These are phyloP conservation scores for Drosophila suboccidentalis DNA, from an alignment of 2,888 invertebrate genomes.

Conservation along the genomic window DNA sequence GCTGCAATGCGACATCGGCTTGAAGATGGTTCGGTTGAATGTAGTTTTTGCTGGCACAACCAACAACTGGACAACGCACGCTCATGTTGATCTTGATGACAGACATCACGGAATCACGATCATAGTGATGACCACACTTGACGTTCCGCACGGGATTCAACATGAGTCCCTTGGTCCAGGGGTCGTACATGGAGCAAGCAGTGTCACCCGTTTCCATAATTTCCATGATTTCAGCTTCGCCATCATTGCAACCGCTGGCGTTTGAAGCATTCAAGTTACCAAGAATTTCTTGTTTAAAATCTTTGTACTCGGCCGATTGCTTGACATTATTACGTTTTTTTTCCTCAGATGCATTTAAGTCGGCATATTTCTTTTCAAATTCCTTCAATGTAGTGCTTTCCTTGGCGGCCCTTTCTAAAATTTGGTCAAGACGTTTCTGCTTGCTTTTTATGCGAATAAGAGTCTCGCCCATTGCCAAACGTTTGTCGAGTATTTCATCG, in stretches of 20 bases:
- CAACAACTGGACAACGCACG: conserved; percentile 51
- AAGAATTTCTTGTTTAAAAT: conserved; percentile 13
- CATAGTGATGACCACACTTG: conserved; percentile 56
- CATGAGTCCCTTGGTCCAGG: conserved; percentile 53
- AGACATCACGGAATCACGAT: conserved; percentile 30
- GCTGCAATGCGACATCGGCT: conserved; percentile 19
- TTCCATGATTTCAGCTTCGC: neutral
- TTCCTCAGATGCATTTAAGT: conserved; percentile 1
- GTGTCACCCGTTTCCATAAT: conserved; percentile 1
- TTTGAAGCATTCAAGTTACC: neutral
- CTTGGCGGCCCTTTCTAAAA: neutral
- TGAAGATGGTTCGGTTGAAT: conserved; percentile 36
- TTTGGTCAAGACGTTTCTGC: conserved; percentile 17
- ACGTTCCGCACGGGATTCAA: conserved; percentile 48
- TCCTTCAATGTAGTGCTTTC: neutral
- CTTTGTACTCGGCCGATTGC: conserved; percentile 34
- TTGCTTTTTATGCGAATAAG: conserved; percentile 18
- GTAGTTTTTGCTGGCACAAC: conserved; percentile 39
- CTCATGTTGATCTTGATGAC: conserved; percentile 10
- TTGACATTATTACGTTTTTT: conserved; percentile 39
- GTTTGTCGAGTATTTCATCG: conserved; percentile 5
- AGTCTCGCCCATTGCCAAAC: conserved; percentile 21
- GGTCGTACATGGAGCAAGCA: conserved; percentile 46
- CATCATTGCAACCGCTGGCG: neutral
- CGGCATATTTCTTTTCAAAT: neutral